These are phyloP conservation scores for Paramormyrops hopkinsi DNA, from an alignment of 2,797 vertebrate species.

Conservation along the genomic window DNA sequence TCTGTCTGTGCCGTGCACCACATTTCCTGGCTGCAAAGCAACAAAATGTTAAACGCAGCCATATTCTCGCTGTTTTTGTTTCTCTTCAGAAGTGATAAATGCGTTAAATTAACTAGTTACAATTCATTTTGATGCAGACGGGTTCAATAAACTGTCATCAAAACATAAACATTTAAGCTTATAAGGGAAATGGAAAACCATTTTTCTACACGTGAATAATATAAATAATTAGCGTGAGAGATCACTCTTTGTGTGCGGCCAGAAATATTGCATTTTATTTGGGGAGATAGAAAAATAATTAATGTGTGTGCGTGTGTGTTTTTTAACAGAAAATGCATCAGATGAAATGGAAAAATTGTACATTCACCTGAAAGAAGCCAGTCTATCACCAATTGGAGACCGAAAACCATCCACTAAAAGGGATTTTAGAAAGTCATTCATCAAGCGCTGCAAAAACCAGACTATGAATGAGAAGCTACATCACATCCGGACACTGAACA, in stretches of 20 bases:
- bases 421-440: conserved; percentile 88
- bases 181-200: neutral
- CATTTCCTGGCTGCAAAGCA: neutral
- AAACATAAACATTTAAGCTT: neutral
- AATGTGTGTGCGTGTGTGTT: neutral
- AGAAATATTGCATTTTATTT: neutral
- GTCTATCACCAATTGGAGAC: conserved; percentile 87
- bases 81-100: neutral
- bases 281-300: neutral
- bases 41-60: neutral
- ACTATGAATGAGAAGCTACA: conserved; percentile 87
- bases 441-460: conserved; percentile 89
- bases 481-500: conserved; percentile 83
- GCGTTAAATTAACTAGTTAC: neutral
- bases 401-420: conserved; percentile 84
- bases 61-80: neutral
- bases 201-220: neutral
- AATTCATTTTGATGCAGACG: neutral
- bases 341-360: conserved; percentile 95
- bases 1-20: neutral
- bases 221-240: neutral
- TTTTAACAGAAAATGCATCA: conserved; percentile 45
- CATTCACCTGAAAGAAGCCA: conserved; percentile 85
- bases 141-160: neutral
- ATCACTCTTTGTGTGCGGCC: neutral